Conservation (phyloP, 2,888 invertebrate species). For the Spodoptera picta region DNA sequence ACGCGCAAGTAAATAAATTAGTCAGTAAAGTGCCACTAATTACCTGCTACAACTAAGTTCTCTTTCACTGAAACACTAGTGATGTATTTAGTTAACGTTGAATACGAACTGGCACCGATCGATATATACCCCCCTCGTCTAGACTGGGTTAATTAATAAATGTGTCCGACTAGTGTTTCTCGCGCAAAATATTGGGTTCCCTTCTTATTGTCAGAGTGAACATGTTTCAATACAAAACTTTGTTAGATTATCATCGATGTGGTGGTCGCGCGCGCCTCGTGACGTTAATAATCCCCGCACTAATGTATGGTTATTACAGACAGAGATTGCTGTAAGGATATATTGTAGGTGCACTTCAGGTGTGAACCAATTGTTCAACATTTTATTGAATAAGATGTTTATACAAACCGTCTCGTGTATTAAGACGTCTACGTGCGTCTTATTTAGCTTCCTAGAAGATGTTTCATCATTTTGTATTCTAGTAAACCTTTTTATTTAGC, state of each 20-base stretch:
- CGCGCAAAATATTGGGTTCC: constrained; percentile 61
- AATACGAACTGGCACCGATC: constrained; percentile 63
- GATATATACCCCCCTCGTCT: constrained; percentile 64
- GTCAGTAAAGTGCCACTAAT: constrained; percentile 76
- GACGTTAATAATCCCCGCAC: constrained; percentile 41
- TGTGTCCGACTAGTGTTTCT: constrained; percentile 63
- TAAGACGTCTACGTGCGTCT: constrained; percentile 57
- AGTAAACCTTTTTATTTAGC: constrained; percentile 44
- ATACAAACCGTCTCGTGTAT: constrained; percentile 83
- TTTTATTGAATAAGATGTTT: constrained; percentile 61
- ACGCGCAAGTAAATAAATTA: constrained; percentile 82
- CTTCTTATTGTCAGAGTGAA: constrained; percentile 52
- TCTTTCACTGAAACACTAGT: constrained; percentile 67
- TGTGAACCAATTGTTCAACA: constrained; percentile 59
- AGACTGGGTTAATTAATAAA: constrained; percentile 74
- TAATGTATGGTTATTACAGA: constrained; percentile 51
- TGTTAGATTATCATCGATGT: constrained; percentile 42
- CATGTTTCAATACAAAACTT: constrained; percentile 53
- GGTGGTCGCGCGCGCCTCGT: constrained; percentile 26
- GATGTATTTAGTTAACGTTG: constrained; percentile 64
- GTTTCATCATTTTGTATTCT: constrained; percentile 54
- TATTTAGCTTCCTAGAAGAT: constrained; percentile 50
- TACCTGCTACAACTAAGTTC: constrained; percentile 73
- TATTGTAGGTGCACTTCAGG: constrained; percentile 53
- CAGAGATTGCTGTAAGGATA: constrained; percentile 52